Evolutionary conservation across 64 coral and sea anemone genomes (phyloP).

Genomic region (Acropora yongei): DNA sequence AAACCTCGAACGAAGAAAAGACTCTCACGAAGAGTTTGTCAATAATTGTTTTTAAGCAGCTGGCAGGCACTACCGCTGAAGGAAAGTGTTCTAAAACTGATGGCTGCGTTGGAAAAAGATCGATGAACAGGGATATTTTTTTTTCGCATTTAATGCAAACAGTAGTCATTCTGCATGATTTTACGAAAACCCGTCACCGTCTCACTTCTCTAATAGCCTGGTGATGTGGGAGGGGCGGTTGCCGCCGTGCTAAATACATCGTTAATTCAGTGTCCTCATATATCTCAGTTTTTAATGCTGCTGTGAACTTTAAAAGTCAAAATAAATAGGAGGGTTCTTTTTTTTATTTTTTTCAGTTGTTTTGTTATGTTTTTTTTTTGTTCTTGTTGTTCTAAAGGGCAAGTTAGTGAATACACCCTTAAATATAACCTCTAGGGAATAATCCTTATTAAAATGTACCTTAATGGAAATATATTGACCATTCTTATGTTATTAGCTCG

Average conservation of each 20-base stretch:
- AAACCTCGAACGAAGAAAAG: background rate
- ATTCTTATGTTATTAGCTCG: background rate
- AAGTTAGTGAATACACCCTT: too few species aligned
- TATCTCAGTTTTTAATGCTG: background rate
- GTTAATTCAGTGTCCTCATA: background rate
- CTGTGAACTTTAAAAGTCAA: background rate
- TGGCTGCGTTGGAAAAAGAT: background rate
- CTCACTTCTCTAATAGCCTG: background rate
- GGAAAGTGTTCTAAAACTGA: background rate
- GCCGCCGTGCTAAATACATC: background rate
- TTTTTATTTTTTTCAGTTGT: background rate
- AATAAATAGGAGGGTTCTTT: background rate
- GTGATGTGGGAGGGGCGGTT: background rate
- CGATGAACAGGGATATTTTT: background rate
- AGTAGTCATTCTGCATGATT: slow-evolving; percentile 26
- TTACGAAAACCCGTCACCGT: background rate
- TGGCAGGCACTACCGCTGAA: background rate
- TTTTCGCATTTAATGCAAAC: slow-evolving; percentile 45
- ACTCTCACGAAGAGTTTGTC: slow-evolving; percentile 25
- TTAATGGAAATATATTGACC: background rate
- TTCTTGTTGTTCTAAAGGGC: too few species aligned
- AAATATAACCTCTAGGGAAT: too few species aligned
- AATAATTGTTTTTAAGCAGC: slow-evolving; percentile 45
- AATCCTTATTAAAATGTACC: too few species aligned
- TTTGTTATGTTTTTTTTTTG: too few species aligned